phyloP scores from a whole-genome alignment of 2,888 invertebrate species.

The Alloplasta piceator region DNA sequence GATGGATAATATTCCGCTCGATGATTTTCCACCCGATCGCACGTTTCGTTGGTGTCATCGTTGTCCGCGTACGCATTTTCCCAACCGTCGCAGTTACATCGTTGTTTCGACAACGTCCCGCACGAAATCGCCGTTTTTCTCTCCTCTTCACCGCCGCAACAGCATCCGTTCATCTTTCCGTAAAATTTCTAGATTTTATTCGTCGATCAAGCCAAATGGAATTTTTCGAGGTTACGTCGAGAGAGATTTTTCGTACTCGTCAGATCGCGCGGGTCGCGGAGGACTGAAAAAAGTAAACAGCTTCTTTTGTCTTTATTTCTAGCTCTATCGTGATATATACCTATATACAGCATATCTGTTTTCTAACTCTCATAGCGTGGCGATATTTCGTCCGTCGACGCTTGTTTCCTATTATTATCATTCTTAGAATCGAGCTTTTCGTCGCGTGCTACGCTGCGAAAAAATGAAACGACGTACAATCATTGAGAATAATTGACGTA shows the following conservation, averaged over 20 bases:
- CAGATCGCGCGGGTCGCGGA: background rate
- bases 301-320: background rate
- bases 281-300: no score
- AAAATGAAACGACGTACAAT: no score
- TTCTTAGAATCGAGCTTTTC: no score
- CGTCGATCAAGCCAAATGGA: background rate
- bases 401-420: no score
- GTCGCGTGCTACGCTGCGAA: no score
- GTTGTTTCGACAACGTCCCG: conserved; percentile 21
- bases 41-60: conserved; percentile 3
- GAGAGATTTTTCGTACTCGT: conserved; percentile 25
- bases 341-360: no score
- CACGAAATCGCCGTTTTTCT: background rate
- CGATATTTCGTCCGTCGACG: no score
- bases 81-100: conserved; percentile 18
- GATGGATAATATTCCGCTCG: background rate
- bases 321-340: no score
- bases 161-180: background rate
- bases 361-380: no score
- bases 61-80: background rate
- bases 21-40: conserved; percentile 13
- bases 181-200: background rate
- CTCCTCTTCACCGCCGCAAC: background rate
- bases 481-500: no score
- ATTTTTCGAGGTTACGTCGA: background rate